Base-by-base conservation (phyloP, 2,888 invertebrate genomes). In the Syrphus vitripennis region DNA sequence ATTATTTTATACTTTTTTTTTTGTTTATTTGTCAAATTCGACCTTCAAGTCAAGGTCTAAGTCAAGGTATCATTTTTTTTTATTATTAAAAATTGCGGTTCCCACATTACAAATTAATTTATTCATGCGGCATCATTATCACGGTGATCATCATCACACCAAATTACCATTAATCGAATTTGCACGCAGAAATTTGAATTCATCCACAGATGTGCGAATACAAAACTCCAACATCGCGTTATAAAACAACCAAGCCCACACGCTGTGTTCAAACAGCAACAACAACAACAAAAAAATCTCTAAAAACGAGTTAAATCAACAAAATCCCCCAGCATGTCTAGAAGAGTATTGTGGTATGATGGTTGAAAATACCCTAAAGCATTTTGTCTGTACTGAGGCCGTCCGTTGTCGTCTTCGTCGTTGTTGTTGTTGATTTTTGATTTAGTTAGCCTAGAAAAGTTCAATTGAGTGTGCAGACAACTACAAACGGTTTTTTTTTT, bases 281-380 rank as follows among this genome's bases (percentile, higher is more conserved):
- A 37, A 6, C 2, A n/a, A 21, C 21, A 45, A 24, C n/a, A 57
- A 53, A 61, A 48, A 55, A 26, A 67, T 6, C 29, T 21, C 48
- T n/a, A 31, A 67, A 75, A 75, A 45, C 40, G 5, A 16, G 10
- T 37, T 59, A 53, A 59, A 42, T 37, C 71, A 59, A 42, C 65
- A 65, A 42, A 61, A n/a, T n/a, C 53, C 70, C 67, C 74, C 83
- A 55, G 16, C 16, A 48, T 57, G 83, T 79, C 83, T 74, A 24
- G 42, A n/a, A n/a, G n/a, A n/a, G n/a, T n/a, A n/a, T n/a, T n/a
- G n/a, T n/a, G n/a, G n/a, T n/a, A n/a, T n/a, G n/a, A n/a, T n/a
- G n/a, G n/a, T n/a, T n/a, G n/a, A n/a, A 19, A 53, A 63, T 75
- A 65, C 75, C 84, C 57, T 26, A n/a, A 67, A 81, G 84, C 84